Base-by-base conservation (phyloP, 1,140 invertebrate genomes). In the Macrosteles quadrilineatus region DNA sequence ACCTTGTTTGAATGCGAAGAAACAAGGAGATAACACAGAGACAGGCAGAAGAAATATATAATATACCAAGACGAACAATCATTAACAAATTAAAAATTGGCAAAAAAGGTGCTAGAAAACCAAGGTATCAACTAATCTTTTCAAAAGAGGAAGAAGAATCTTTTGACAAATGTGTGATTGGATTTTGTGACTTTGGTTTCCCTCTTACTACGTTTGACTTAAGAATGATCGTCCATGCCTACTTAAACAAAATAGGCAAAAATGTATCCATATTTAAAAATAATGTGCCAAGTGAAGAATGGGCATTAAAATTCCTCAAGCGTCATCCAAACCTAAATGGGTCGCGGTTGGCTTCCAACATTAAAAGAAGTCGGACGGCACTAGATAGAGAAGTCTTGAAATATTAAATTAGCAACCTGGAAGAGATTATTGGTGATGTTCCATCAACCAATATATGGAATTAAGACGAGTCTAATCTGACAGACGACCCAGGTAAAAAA, bases 381-480 rank as follows among this genome's bases (percentile, higher is more conserved):
- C 50, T 73, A 67, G 17, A 32, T 47, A 29, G 30, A 45, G 69
- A 71, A n/a, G 30, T 31, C 25, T 27, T 73, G 23, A 76, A 75
- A 40, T 31, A 71, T 57, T 78, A 76, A 76, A 77, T 78, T 64
- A 67, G 73, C 17, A 72, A 81, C 72, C 69, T 81, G 27, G 31
- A 57, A 68, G 36, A 57, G 47, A 64, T 67, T 21, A 32, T 81
- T 14, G 53, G 78, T 73, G 74, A 74, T 40, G 73, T 80, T 31
- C 77, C 77, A 36, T 74, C 77, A n/a, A 12, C 69, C 25, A 75
- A 77, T 65, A 78, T 83, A 19, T 67, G 79, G 1, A 83, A 83
- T 73, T 83, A 77, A 72, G 81, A 83, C 71, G 78, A 81, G 73
- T 83, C 80, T 1, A 81, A 82, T 73, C 71, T 80, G 12, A 74